A percentile compares a stretch with the other conserved stretches of the same genome.
phyloP scores from a whole-genome alignment of 2,113 vertebrate species.

The Cyanocitta stelleri region DNA sequence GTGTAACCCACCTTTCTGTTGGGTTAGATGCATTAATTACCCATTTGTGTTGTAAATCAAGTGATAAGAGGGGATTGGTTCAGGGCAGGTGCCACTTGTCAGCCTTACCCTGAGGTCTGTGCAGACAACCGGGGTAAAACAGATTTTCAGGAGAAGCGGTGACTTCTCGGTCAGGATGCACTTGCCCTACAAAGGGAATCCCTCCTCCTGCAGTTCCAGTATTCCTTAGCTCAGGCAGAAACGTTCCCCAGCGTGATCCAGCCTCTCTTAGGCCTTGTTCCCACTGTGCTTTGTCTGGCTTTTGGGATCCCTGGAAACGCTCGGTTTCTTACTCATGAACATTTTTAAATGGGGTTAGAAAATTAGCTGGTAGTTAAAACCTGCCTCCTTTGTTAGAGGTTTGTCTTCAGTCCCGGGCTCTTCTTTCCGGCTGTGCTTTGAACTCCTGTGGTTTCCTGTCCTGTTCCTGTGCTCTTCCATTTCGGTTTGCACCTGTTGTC shows the following conservation, averaged over 20 bases:
- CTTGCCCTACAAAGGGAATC: not conserved
- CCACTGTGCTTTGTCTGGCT: not conserved
- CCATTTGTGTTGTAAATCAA: not conserved
- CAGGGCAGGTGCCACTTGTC: not conserved
- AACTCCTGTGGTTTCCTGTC: not conserved
- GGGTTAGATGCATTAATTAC: too few species aligned
- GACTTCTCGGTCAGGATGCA: not conserved
- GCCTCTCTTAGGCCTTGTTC: not conserved
- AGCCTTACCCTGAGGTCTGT: accelerated
- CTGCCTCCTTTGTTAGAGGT: not conserved
- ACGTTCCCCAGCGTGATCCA: accelerated
- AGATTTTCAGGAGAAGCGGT: accelerated
- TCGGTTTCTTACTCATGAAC: accelerated
- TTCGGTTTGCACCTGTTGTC: not conserved
- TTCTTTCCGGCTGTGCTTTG: not conserved
- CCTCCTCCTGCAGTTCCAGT: not conserved
- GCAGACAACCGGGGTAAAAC: accelerated
- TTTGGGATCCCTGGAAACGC: not conserved
- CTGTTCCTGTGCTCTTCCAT: not conserved
- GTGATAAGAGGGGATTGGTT: not conserved
- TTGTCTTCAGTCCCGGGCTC: accelerated
- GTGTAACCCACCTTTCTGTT: not conserved
- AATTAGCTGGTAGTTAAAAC: accelerated
- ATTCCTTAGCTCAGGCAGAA: not conserved
- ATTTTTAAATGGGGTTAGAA: accelerated